phyloP scores from a whole-genome alignment of 2,113 vertebrate genomes.

The Corythoichthys haematopterus region DNA sequence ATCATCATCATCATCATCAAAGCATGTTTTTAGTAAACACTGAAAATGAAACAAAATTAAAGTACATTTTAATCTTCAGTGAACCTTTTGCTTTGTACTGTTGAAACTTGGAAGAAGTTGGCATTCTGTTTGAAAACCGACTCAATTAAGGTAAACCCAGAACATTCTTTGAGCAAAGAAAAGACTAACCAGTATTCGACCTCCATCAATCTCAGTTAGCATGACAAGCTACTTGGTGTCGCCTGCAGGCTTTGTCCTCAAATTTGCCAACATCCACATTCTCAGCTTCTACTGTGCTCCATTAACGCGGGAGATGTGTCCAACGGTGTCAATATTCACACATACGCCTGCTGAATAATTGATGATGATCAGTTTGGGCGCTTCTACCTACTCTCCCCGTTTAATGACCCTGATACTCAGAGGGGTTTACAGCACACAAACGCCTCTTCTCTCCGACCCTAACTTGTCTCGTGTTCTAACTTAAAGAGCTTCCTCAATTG shows the following conservation, averaged over 20 bases:
- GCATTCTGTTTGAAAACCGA: not conserved
- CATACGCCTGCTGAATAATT: slow-evolving; percentile 68
- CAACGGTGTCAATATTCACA: slow-evolving; percentile 63
- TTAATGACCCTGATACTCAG: slow-evolving; percentile 40
- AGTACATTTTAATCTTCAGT: too few relatives aligned
- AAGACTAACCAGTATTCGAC: not conserved
- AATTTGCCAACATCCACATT: slow-evolving; percentile 43
- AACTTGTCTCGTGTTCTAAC: slow-evolving; percentile 37
- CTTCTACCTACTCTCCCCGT: slow-evolving; percentile 19
- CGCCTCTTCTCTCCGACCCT: slow-evolving; percentile 38
- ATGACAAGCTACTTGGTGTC: slow-evolving; percentile 50
- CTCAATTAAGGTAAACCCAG: not conserved
- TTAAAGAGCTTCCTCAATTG: slow-evolving; percentile 39
- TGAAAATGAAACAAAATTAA: too few relatives aligned
- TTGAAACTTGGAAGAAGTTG: not conserved
- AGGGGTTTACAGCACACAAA: slow-evolving; percentile 40
- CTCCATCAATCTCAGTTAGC: slow-evolving; percentile 48
- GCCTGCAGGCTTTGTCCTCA: slow-evolving; percentile 53
- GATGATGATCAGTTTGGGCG: slow-evolving; percentile 54
- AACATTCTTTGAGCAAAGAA: not conserved
- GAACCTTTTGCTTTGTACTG: not conserved
- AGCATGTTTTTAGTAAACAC: too few relatives aligned
- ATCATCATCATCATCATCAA: too few relatives aligned
- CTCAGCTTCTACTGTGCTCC: slow-evolving; percentile 47
- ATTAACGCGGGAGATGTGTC: slow-evolving; percentile 49